Conservation (phyloP, 2,888 invertebrate species). For the Napeogenes sylphis region DNA sequence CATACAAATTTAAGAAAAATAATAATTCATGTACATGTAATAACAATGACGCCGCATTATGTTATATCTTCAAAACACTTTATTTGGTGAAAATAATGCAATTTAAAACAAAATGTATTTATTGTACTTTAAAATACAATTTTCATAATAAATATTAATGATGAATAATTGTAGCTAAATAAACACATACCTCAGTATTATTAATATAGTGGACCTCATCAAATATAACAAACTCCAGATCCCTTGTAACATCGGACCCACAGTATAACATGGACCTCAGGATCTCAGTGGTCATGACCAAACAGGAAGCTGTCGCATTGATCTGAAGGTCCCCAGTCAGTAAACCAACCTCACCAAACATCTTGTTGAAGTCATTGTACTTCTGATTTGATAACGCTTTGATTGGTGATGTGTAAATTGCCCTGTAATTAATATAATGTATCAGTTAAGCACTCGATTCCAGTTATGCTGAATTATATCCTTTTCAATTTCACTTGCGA, state of each 20-base stretch:
- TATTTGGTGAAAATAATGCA: not conserved
- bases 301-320: conserved; percentile 93
- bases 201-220: conserved; percentile 99
- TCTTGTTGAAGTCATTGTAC: conserved; percentile 96
- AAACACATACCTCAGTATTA: conserved; percentile 86
- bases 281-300: conserved; percentile 99
- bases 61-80: no score
- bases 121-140: not conserved
- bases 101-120: not conserved
- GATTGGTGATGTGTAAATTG: conserved; percentile 99
- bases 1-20: no score
- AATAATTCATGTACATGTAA: not conserved
- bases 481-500: no score
- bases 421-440: conserved; percentile 61
- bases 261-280: conserved; percentile 97
- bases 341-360: conserved; percentile 94
- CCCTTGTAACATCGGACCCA: conserved; percentile 94
- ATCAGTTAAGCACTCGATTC: no score
- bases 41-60: no score
- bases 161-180: no score
- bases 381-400: conserved; percentile 99
- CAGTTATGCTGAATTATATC: no score
- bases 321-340: conserved; percentile 98
- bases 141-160: not conserved
- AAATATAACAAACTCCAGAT: conserved; percentile 98